A percentile compares a stretch with the other conserved stretches of the same genome.
Evolutionary conservation across 2,888 invertebrate genomes (phyloP).

Genomic region (Drosophila limbata): DNA sequence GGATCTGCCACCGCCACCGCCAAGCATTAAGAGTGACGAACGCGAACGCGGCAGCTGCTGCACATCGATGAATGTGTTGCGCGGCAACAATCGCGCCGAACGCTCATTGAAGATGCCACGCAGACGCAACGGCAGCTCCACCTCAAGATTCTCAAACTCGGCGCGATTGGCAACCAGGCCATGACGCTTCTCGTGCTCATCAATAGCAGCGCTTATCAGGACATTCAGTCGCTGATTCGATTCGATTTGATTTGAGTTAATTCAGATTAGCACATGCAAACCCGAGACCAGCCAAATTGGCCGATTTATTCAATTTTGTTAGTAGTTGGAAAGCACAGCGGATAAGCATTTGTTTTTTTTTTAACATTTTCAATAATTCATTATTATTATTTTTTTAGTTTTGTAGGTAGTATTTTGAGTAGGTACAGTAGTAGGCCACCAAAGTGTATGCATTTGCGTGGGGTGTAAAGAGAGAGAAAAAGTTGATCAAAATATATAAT

Average conservation of each 20-base stretch:
- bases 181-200: conserved; percentile 67
- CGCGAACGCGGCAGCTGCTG: conserved; percentile 86
- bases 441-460: conserved; percentile 79
- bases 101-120: conserved; percentile 79
- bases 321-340: conserved; percentile 74
- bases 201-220: conserved; percentile 69
- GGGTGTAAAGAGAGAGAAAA: conserved; percentile 79
- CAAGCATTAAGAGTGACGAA: conserved; percentile 86
- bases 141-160: conserved; percentile 80
- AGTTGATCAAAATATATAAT: conserved; percentile 68
- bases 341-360: conserved; percentile 59
- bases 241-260: conserved; percentile 1
- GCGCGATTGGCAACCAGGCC: conserved; percentile 71
- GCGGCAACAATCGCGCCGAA: conserved; percentile 75
- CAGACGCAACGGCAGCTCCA: conserved; percentile 83
- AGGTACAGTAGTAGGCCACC: conserved; percentile 80
- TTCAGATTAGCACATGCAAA: conserved; percentile 66
- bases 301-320: conserved; percentile 58
- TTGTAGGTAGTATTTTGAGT: conserved; percentile 66
- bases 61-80: conserved; percentile 86
- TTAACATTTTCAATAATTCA: conserved; percentile 36
- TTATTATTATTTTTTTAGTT: conserved; percentile 56
- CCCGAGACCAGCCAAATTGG: conserved; percentile 49
- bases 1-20: conserved; percentile 58
- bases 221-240: conserved; percentile 67